Evolutionary conservation across 1,140 invertebrate species (phyloP).

Genomic region (Drosophila pallidifrons): DNA sequence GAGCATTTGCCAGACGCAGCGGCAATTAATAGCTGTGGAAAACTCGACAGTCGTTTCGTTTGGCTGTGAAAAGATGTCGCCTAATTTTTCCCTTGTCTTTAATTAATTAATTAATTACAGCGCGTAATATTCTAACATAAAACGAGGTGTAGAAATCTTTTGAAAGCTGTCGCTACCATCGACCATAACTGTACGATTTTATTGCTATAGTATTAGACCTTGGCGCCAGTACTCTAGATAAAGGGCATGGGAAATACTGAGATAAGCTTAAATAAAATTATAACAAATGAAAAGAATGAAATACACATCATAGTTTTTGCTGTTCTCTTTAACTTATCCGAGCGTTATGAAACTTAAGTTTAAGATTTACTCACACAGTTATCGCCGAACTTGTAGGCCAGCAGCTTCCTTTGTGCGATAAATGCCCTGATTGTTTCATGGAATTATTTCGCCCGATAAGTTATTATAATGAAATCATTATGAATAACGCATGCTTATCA

Average conservation of each 20-base stretch:
- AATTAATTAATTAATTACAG: conserved; percentile 80
- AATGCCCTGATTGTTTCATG: conserved; percentile 53
- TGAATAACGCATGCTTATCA: conserved; percentile 67
- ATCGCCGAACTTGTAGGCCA: conserved; percentile 43
- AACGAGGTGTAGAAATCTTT: conserved; percentile 23
- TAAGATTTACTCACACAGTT: conserved; percentile 28
- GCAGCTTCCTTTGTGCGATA: conserved; percentile 68
- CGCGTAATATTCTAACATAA: conserved; percentile 41
- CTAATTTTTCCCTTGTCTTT: conserved; percentile 70
- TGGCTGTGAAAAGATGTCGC: conserved; percentile 77
- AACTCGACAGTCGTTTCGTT: conserved; percentile 67
- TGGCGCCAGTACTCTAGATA: conserved; percentile 51
- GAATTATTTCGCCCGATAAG: conserved; percentile 45
- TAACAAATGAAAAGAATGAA: conserved; percentile 1
- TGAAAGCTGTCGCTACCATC: conserved; percentile 44
- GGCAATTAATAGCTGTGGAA: conserved; percentile 77
- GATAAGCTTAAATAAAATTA: conserved; percentile 37
- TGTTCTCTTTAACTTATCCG: conserved; percentile 19
- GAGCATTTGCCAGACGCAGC: conserved; percentile 41
- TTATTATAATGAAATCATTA: conserved; percentile 34
- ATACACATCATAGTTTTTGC: not conserved
- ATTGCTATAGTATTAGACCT: conserved; percentile 45
- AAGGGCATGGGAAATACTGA: conserved; percentile 41
- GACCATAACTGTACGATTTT: conserved; percentile 31
- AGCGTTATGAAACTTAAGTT: conserved; percentile 28